phyloP scores from a whole-genome alignment of 2,113 vertebrate species.

The Willisornis vidua region DNA sequence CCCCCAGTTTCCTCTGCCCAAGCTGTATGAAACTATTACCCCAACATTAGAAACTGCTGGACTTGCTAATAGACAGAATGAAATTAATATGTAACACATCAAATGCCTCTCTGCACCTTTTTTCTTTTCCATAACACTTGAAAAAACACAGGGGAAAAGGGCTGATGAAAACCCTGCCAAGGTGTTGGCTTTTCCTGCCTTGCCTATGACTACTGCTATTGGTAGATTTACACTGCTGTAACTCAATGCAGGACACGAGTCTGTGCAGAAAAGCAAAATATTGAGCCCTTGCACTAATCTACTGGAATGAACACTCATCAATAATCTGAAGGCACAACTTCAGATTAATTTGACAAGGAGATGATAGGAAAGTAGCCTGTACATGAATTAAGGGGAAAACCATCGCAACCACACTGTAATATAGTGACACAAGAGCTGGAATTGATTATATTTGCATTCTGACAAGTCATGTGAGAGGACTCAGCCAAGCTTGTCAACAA shows the following conservation, averaged over 20 bases:
- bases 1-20: background rate
- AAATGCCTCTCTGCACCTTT: background rate
- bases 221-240: background rate
- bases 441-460: background rate
- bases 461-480: background rate
- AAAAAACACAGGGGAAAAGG: background rate
- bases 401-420: background rate
- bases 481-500: background rate
- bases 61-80: background rate
- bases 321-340: background rate
- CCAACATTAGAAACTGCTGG: background rate
- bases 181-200: background rate
- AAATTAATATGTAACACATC: background rate
- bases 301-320: background rate
- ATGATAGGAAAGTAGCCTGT: background rate
- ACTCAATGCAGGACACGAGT: background rate
- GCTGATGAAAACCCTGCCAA: background rate
- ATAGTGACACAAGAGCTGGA: background rate
- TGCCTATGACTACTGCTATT: background rate
- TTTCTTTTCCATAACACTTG: background rate
- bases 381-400: background rate
- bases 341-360: background rate
- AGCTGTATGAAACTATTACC: background rate
- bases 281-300: background rate
- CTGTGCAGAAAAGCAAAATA: background rate